Conservation (phyloP, 2,888 invertebrate genomes). For the Portevinia maculata region DNA sequence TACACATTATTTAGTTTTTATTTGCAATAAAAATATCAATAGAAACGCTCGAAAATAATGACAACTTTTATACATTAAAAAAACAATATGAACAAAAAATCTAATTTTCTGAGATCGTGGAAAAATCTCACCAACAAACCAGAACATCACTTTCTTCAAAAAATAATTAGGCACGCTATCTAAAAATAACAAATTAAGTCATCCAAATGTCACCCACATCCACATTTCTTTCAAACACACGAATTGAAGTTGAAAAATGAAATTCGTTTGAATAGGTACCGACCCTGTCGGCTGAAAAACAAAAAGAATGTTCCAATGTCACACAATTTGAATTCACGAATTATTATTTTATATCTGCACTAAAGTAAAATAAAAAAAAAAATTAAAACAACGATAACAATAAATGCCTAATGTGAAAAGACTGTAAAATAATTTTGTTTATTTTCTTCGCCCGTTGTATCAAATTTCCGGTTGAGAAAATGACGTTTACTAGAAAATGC, state of each 20-base stretch:
- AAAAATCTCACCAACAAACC: constrained; percentile 26
- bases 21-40: constrained; percentile 29
- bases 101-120: background rate
- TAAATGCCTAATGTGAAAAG: constrained; percentile 37
- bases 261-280: constrained; percentile 1
- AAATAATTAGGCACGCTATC: constrained; percentile 77
- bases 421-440: constrained; percentile 20
- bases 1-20: constrained; percentile 28
- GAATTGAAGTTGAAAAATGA: constrained; percentile 15
- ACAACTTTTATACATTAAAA: constrained; percentile 6
- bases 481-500: constrained; percentile 27
- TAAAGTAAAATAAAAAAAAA: background rate
- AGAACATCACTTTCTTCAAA: constrained; percentile 12
- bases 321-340: background rate
- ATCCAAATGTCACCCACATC: constrained; percentile 75
- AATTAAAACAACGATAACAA: constrained; percentile 1
- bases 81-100: background rate
- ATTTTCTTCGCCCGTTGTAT: constrained; percentile 53
- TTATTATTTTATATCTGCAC: constrained; percentile 34
- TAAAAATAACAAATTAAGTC: constrained; percentile 80
- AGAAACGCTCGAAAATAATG: constrained; percentile 24
- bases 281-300: constrained; percentile 1
- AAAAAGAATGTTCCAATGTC: background rate
- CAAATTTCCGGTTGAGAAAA: constrained; percentile 63
- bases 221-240: constrained; percentile 6